Evolutionary conservation across 2,113 vertebrate genomes (phyloP).

Genomic region (Abramis brama): DNA sequence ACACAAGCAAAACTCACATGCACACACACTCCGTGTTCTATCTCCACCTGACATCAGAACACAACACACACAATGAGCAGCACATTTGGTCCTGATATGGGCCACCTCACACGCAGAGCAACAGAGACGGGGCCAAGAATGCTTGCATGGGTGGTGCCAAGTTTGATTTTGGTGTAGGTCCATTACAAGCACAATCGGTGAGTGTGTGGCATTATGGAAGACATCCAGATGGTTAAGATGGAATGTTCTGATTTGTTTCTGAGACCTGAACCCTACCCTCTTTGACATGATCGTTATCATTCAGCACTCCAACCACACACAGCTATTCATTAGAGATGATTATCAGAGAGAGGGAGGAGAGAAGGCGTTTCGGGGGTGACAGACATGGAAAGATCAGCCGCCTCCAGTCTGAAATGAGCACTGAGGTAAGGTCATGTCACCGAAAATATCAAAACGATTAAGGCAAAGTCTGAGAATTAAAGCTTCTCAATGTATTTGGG

Average conservation of each 20-base stretch:
- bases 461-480: conserved; percentile 48
- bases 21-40: conserved; percentile 55
- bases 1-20: conserved; percentile 22
- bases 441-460: conserved; percentile 59
- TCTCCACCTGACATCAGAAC: conserved; percentile 77
- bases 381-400: conserved; percentile 66
- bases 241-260: conserved; percentile 79
- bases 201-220: conserved; percentile 84
- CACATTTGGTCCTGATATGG: conserved; percentile 44
- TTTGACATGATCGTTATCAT: conserved; percentile 78
- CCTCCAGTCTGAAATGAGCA: conserved; percentile 64
- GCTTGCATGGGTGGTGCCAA: conserved; percentile 66
- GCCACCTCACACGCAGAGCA: conserved; percentile 30
- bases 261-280: conserved; percentile 77
- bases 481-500: not conserved
- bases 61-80: conserved; percentile 64
- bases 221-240: conserved; percentile 80
- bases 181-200: conserved; percentile 76
- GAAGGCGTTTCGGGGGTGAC: conserved; percentile 68
- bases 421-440: conserved; percentile 43
- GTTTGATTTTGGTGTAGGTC: conserved; percentile 80
- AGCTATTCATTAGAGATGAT: conserved; percentile 83
- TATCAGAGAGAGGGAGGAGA: conserved; percentile 70
- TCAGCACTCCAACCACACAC: conserved; percentile 73
- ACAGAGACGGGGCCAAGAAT: conserved; percentile 61